Evolutionary conservation across 2,113 vertebrate genomes (phyloP).

Genomic region (Rhinolophus sinicus): DNA sequence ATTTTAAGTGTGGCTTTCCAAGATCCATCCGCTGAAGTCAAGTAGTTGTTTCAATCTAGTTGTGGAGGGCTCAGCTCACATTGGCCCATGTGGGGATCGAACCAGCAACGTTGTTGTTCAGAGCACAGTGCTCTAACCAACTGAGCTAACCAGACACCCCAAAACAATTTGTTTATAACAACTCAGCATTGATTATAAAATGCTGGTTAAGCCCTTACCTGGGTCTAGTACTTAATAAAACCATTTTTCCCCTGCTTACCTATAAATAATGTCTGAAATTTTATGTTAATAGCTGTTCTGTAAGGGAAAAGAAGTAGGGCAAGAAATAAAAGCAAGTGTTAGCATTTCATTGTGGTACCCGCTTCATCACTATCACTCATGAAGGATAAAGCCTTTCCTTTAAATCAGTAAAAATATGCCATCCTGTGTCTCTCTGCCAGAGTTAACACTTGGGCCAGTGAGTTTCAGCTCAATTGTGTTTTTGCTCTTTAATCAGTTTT

Average conservation of each 20-base stretch:
- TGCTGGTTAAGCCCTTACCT: not conserved
- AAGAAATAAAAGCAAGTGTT: not conserved
- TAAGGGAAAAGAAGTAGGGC: conserved; percentile 9
- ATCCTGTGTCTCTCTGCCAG: not conserved
- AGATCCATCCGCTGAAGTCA: no score
- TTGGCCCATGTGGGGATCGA: no score
- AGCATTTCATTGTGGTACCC: not conserved
- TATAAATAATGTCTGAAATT: conserved; percentile 34
- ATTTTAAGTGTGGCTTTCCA: no score
- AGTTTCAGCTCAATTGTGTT: conserved; percentile 52
- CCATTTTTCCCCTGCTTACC: not conserved
- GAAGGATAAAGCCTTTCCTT: not conserved
- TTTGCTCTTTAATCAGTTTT: conserved; percentile 64
- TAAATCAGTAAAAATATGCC: not conserved
- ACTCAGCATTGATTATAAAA: not conserved
- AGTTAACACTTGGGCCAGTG: not conserved
- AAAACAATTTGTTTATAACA: not conserved
- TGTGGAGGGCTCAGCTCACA: no score
- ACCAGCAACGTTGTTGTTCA: no score
- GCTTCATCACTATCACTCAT: not conserved
- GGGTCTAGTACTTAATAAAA: conserved; percentile 25
- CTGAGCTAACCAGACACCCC: no score
- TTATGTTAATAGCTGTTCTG: conserved; percentile 4
- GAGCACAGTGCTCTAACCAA: no score
- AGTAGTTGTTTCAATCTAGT: no score